Percentiles rank a stretch among this genome's conserved stretches.
Evolutionary conservation across 1,140 invertebrate species (phyloP).

Genomic region (Zaprionus ornatus): DNA sequence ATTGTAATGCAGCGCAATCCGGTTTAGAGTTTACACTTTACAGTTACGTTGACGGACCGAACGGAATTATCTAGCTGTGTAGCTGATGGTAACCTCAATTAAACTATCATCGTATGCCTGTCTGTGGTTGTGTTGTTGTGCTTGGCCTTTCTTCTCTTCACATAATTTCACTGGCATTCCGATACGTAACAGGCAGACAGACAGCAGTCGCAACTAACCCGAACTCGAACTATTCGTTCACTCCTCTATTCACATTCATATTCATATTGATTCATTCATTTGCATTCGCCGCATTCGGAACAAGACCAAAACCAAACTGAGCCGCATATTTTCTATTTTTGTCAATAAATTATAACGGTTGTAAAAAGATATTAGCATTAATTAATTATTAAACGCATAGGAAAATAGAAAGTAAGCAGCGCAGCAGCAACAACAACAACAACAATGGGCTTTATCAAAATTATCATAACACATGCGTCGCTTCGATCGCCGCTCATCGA

Average conservation of each 20-base stretch:
- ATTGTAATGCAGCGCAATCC: not conserved
- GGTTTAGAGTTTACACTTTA: not conserved
- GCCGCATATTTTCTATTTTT: constrained; percentile 67
- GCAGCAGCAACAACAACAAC: not conserved
- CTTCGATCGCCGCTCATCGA: constrained; percentile 25
- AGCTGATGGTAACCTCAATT: not conserved
- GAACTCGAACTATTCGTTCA: constrained; percentile 1
- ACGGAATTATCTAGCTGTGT: not conserved
- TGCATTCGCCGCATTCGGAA: constrained; percentile 50
- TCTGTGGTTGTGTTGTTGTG: not conserved
- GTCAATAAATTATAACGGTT: constrained; percentile 82
- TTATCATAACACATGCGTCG: constrained; percentile 56
- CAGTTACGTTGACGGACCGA: not conserved
- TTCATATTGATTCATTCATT: constrained; percentile 49
- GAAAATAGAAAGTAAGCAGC: constrained; percentile 79
- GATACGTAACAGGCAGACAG: constrained; percentile 53
- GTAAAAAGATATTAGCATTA: constrained; percentile 83
- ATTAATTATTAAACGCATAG: constrained; percentile 78
- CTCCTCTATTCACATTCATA: constrained; percentile 23
- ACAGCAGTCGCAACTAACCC: constrained; percentile 2
- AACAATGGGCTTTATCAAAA: constrained; percentile 40
- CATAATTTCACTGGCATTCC: constrained; percentile 64
- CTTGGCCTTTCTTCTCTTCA: constrained; percentile 12
- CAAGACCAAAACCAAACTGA: constrained; percentile 15
- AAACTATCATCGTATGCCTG: not conserved